phyloP scores from a whole-genome alignment of 1,140 invertebrate genomes.

The Drosophila ambigua region DNA sequence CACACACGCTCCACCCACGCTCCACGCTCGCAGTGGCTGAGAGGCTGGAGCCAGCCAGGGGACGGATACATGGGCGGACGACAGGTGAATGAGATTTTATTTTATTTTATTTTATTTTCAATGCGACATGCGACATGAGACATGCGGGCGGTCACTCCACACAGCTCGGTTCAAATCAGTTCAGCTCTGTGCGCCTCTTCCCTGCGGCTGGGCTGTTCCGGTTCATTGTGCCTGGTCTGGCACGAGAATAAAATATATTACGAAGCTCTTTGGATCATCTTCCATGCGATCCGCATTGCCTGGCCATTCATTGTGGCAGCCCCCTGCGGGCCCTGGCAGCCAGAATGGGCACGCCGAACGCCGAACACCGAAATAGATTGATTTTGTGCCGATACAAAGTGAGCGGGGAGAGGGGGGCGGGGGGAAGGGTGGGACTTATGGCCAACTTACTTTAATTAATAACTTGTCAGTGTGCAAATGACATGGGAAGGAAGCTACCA shows the following conservation, averaged over 20 bases:
- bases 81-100: slow-evolving; percentile 38
- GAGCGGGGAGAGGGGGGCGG: not conserved
- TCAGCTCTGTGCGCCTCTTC: not conserved
- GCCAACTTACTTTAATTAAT: slow-evolving; percentile 73
- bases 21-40: too few relatives aligned
- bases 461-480: slow-evolving; percentile 82
- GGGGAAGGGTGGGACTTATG: not conserved
- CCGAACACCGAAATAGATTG: slow-evolving; percentile 12
- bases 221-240: not conserved
- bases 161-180: not conserved
- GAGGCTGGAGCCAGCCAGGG: too few relatives aligned
- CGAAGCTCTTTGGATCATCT: not conserved
- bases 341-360: not conserved
- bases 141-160: slow-evolving; percentile 11
- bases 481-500: slow-evolving; percentile 72
- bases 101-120: not conserved
- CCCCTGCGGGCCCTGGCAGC: too few relatives aligned
- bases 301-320: too few relatives aligned
- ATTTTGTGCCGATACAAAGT: slow-evolving; percentile 37
- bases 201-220: not conserved
- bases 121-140: not conserved
- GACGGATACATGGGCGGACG: not conserved
- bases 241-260: not conserved
- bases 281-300: not conserved
- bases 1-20: not conserved